Conservation (phyloP, 2,797 vertebrate genomes). For the Ctenopoma multispine region DNA sequence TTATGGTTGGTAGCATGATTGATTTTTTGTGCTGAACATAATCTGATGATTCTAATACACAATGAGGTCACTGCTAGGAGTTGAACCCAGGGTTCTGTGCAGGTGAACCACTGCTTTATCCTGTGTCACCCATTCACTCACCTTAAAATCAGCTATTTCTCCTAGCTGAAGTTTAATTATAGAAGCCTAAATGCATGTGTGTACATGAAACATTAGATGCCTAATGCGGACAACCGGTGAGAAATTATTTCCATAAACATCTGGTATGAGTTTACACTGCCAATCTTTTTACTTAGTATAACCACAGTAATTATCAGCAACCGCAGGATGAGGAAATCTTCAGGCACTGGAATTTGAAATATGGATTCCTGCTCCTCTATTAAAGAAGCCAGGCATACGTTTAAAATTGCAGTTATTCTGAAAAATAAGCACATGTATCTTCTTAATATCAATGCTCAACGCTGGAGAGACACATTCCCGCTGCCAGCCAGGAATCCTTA, state of each 20-base stretch:
- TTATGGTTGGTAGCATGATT: neutral
- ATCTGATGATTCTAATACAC: neutral
- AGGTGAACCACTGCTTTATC: neutral
- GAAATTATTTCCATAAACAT: slow-evolving; percentile 65
- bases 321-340: slow-evolving; percentile 17
- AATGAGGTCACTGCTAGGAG: neutral
- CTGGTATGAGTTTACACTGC: slow-evolving; percentile 50
- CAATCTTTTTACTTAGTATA: slow-evolving; percentile 37
- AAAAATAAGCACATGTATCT: neutral
- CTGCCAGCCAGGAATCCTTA: slow-evolving; percentile 22
- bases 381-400: slow-evolving; percentile 4
- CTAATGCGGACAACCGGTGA: slow-evolving; percentile 34
- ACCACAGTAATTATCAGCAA: slow-evolving; percentile 43
- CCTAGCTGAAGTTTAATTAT: slow-evolving; percentile 27
- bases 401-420: neutral
- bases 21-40: neutral
- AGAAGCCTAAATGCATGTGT: slow-evolving; percentile 25
- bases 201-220: slow-evolving; percentile 35
- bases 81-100: neutral
- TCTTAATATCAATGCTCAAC: slow-evolving; percentile 19
- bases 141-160: slow-evolving; percentile 9
- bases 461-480: slow-evolving; percentile 4
- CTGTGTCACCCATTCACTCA: neutral
- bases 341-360: slow-evolving; percentile 33
- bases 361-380: slow-evolving; percentile 6